A percentile compares a stretch with the other conserved stretches of the same genome.
phyloP scores from a whole-genome alignment of 2,888 invertebrate genomes.

The Cephus rjabovi region DNA sequence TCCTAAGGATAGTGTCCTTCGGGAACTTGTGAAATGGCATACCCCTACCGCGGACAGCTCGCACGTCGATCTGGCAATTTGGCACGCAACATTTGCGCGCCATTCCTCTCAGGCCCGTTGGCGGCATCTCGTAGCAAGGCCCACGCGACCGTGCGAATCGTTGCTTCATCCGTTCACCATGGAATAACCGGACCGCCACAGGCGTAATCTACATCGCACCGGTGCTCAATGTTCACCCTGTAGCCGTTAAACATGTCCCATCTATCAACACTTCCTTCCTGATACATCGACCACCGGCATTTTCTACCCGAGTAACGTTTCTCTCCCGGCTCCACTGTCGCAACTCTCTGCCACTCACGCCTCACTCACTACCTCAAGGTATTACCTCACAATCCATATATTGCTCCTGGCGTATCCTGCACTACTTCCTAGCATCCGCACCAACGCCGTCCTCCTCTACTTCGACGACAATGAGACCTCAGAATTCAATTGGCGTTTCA shows the following conservation, averaged over 20 bases:
- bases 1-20: slow-evolving; percentile 71
- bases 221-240: not conserved
- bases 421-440: not conserved
- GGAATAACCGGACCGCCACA: not conserved
- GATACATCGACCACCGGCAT: not conserved
- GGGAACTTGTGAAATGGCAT: slow-evolving; percentile 84
- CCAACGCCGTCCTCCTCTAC: not conserved
- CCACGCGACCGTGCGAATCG: slow-evolving; percentile 52
- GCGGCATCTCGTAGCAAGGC: slow-evolving; percentile 32
- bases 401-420: not conserved
- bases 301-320: not conserved
- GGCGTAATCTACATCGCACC: not conserved
- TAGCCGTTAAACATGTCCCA: not conserved
- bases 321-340: not conserved
- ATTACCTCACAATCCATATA: not conserved
- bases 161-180: slow-evolving; percentile 36
- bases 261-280: not conserved
- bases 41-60: slow-evolving; percentile 74
- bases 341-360: not conserved
- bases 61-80: slow-evolving; percentile 74
- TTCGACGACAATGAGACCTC: not conserved
- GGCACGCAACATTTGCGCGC: slow-evolving; percentile 75
- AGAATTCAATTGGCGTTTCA: not conserved
- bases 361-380: not conserved
- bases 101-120: slow-evolving; percentile 66